phyloP scores from a whole-genome alignment of 2,113 vertebrate species.

The Podarcis raffonei region DNA sequence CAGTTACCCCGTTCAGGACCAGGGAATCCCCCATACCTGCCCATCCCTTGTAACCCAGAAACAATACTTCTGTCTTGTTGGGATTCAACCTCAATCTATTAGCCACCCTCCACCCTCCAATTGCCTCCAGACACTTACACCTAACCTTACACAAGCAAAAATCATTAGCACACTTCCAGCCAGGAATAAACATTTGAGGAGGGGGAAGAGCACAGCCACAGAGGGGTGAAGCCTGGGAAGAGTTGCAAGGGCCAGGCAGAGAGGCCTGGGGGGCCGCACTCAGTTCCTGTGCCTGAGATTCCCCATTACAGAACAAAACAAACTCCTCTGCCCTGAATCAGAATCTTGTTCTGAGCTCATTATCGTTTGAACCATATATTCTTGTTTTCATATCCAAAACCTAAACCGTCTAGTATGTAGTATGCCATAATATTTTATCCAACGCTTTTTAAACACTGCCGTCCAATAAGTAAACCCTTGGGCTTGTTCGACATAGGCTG shows the following conservation, averaged over 20 bases:
- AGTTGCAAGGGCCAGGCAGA: too few species aligned
- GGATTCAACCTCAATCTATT: too few species aligned
- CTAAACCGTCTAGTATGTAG: not conserved
- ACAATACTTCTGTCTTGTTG: too few species aligned
- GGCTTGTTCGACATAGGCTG: constrained; percentile 4
- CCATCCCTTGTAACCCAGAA: too few species aligned
- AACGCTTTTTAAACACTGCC: constrained; percentile 38
- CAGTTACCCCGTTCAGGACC: too few species aligned
- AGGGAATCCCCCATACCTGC: too few species aligned
- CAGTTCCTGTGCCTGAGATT: not conserved
- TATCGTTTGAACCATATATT: not conserved
- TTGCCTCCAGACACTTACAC: too few species aligned
- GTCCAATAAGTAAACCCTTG: constrained; percentile 44
- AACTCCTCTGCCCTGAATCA: not conserved
- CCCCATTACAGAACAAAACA: not conserved
- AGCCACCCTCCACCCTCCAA: too few species aligned
- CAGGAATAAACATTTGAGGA: too few species aligned
- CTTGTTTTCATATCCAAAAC: not conserved
- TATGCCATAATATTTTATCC: constrained; percentile 16
- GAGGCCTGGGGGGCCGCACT: too few species aligned
- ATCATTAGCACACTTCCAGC: too few species aligned
- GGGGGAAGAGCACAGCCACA: not conserved
- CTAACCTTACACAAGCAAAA: too few species aligned
- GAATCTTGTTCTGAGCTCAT: not conserved
- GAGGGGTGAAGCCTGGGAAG: not conserved